phyloP scores from a whole-genome alignment of 2,113 vertebrate genomes.

The Chionis minor region DNA sequence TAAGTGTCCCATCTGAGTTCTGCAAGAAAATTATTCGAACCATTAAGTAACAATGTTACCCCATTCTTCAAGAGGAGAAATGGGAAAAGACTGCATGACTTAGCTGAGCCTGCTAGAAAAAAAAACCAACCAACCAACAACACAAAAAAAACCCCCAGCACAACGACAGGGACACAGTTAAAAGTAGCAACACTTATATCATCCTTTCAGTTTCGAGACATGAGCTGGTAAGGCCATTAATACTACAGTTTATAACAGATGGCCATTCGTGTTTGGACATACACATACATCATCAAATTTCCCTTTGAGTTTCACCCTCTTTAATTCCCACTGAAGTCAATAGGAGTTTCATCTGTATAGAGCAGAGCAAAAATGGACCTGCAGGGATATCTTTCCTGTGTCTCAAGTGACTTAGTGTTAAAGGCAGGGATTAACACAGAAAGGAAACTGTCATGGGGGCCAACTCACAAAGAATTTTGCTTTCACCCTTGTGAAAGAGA shows the following conservation, averaged over 20 bases:
- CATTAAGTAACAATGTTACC: not conserved
- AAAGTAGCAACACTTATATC: conserved; percentile 52
- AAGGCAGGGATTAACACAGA: not conserved
- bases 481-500: not conserved
- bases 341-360: conserved; percentile 4
- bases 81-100: not conserved
- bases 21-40: not conserved
- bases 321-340: conserved; percentile 33
- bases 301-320: conserved; percentile 13
- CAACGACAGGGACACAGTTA: conserved; percentile 8
- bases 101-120: not conserved
- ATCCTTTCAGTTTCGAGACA: conserved; percentile 53
- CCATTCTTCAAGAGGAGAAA: not conserved
- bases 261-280: conserved; percentile 5
- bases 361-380: not conserved
- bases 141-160: not conserved
- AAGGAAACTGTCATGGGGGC: not conserved
- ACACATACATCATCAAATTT: conserved; percentile 56
- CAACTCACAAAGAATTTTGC: not conserved
- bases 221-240: conserved; percentile 8
- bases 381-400: not conserved
- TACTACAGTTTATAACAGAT: conserved; percentile 44
- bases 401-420: not conserved
- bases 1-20: not conserved
- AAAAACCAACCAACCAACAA: no score